Evolutionary conservation across 2,113 vertebrate species (phyloP).

Genomic region (Microcebus ravelobensis): DNA sequence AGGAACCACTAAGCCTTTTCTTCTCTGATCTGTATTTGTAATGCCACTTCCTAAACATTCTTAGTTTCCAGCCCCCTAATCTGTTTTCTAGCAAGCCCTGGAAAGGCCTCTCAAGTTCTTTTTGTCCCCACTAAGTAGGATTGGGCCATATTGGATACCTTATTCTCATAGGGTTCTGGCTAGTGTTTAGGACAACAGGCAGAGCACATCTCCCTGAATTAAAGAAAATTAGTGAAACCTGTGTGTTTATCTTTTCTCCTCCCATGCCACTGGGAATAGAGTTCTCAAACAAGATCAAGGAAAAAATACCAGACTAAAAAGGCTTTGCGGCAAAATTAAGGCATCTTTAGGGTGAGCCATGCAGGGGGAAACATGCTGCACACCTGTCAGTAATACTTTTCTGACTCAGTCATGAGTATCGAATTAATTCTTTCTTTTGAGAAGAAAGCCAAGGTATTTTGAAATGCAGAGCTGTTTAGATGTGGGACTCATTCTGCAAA

Average conservation of each 20-base stretch:
- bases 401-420: not conserved
- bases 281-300: not conserved
- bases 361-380: not conserved
- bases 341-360: not conserved
- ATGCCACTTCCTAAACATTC: not conserved
- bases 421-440: constrained; percentile 24
- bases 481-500: constrained; percentile 62
- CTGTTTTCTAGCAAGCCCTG: not conserved
- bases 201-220: not conserved
- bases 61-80: not conserved
- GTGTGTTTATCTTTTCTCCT: not conserved
- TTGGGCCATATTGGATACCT: not conserved
- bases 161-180: not conserved
- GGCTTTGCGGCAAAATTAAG: not conserved
- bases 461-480: constrained; percentile 43
- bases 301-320: not conserved
- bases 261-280: not conserved
- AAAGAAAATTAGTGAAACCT: not conserved
- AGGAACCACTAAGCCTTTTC: not conserved
- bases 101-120: not conserved
- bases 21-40: not conserved
- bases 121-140: not conserved
- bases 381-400: not conserved
- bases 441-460: constrained; percentile 42
- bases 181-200: not conserved